phyloP scores from a whole-genome alignment of 2,797 vertebrate genomes.

The Paedocypris micromegethes region DNA sequence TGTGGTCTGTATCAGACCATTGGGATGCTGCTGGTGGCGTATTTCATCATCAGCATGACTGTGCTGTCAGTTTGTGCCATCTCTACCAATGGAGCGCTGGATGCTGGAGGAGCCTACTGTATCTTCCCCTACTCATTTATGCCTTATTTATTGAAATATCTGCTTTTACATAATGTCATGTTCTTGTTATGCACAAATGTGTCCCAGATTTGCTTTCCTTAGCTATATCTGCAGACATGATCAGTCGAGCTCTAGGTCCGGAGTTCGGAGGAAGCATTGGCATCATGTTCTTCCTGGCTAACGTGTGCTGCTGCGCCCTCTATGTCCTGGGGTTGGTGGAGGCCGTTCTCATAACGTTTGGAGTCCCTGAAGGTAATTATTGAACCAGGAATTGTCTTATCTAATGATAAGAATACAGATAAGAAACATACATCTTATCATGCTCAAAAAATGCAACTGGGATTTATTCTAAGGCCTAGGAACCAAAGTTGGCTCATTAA shows the following conservation, averaged over 20 bases:
- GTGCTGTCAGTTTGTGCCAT: constrained; percentile 87
- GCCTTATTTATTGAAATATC: too few species aligned
- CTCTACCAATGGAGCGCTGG: constrained; percentile 86
- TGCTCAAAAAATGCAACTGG: too few species aligned
- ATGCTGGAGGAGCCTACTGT: constrained; percentile 89
- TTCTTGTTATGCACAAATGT: not conserved
- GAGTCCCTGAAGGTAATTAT: constrained; percentile 67
- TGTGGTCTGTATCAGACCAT: constrained; percentile 81
- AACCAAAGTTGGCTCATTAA: too few species aligned
- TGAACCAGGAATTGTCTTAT: too few species aligned
- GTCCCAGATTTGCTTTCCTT: not conserved
- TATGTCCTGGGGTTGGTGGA: constrained; percentile 84
- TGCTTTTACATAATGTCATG: too few species aligned
- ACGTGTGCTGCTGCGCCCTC: constrained; percentile 82
- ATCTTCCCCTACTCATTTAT: constrained; percentile 62
- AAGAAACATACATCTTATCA: too few species aligned
- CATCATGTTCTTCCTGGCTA: constrained; percentile 89
- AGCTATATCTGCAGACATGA: constrained; percentile 74
- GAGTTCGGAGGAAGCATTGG: constrained; percentile 89
- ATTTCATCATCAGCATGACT: constrained; percentile 88
- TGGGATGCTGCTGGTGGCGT: constrained; percentile 80
- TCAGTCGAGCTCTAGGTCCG: constrained; percentile 83
- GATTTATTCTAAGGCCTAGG: too few species aligned
- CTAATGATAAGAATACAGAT: too few species aligned
- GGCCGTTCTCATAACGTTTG: constrained; percentile 77